These are phyloP conservation scores for Neodiprion virginianus DNA, from an alignment of 1,140 invertebrate species.

Conservation along the genomic window DNA sequence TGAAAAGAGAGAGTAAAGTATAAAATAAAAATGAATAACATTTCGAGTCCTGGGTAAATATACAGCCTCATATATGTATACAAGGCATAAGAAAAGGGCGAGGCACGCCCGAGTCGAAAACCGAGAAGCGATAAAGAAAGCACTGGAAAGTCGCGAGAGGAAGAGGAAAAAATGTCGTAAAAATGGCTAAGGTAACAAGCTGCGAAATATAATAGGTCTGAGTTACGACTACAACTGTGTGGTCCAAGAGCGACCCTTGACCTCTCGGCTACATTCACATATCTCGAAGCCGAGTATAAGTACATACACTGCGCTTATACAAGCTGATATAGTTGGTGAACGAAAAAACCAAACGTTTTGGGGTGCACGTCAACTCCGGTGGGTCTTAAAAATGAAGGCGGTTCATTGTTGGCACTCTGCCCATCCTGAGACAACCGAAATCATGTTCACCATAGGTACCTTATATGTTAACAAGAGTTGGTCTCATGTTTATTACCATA, in stretches of 20 bases:
- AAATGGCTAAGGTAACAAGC: constrained; percentile 8
- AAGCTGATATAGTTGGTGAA: neutral
- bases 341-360: neutral
- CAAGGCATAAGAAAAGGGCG: no score
- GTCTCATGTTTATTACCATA: constrained; percentile 10
- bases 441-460: neutral
- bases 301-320: neutral
- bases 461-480: constrained; percentile 9
- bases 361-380: neutral
- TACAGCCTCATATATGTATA: no score
- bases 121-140: neutral
- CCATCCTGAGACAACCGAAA: neutral
- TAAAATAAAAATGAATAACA: no score
- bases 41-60: no score
- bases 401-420: neutral
- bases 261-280: neutral
- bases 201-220: constrained; percentile 16
- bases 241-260: constrained; percentile 1
- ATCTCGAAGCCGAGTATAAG: neutral
- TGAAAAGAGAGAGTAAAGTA: no score
- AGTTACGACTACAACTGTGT: constrained; percentile 14
- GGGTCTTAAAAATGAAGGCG: neutral
- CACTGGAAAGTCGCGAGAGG: neutral
- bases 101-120: neutral
- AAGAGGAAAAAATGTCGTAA: neutral